Evolutionary conservation across 1,140 invertebrate genomes (phyloP), one percentile per base, ranked within the genome.

Genomic region (Drosophila rhopaloa): DNA sequence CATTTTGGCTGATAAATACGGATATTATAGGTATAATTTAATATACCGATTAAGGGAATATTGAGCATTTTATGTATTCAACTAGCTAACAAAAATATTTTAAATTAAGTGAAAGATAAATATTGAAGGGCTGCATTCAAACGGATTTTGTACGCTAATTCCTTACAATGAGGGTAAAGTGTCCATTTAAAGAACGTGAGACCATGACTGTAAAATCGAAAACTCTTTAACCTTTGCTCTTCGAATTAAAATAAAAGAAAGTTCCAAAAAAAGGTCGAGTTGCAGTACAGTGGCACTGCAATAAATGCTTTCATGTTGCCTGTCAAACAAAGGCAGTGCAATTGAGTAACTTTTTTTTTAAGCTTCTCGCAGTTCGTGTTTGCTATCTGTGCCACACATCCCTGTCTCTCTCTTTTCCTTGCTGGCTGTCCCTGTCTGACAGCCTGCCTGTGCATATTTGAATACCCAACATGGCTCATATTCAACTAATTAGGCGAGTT

Each of bases 401-500:
- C 38, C 9, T 32, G 14, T 19, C 41, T 32, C 6, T 27, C 35
- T n/a, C 41, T 27, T 19, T 14, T 9, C 24, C 3, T 9, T 29
- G 29, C 43, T 32, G 47, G 27, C 37, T 46, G 65, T 37, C 66
- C 7, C 65, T 43, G 66, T 40, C 50, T 50, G 68, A 71, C 68
- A 72, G 66, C 76, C 35, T 63, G 77, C 74, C 71, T 84, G 78
- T 86, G 82, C 83, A 82, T 88, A 88, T 86, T 88, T 88, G 83
- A 88, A 82, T 88, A 61, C 65, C 74, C 73, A 86, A 88, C 82
- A 86, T 88, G 80, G 71, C 76, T 89, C 84, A 89, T 89, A 89
- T 88, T 88, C 84, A 84, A 80, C 85, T 89, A 89, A 89, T 89
- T 89, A 89, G 80, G 68, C 77, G 76, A 89, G 84, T 84, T 89